phyloP scores from a whole-genome alignment of 2,888 invertebrate genomes.

The Seira sanloemensis region DNA sequence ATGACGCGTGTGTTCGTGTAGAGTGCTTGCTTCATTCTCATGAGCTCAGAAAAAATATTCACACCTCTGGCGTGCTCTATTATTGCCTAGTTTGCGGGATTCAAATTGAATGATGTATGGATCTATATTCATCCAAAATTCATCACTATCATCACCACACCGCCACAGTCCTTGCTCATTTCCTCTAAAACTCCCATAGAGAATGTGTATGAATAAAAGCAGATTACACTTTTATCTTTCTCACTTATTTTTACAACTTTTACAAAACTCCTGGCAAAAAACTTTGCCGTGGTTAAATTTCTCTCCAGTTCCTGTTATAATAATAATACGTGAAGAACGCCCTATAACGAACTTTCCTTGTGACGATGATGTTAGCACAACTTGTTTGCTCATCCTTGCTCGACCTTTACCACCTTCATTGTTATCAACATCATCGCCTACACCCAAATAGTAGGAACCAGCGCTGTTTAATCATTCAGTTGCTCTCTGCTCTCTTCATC shows the following conservation, averaged over 20 bases:
- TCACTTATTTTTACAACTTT: background rate
- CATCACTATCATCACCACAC: background rate
- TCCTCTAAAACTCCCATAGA: background rate
- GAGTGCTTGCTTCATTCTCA: background rate
- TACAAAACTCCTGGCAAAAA: background rate
- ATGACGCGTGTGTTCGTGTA: background rate
- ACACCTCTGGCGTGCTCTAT: conserved; percentile 20
- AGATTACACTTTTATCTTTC: background rate
- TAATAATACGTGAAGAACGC: background rate
- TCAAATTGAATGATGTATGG: conserved; percentile 25
- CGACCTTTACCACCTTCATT: background rate
- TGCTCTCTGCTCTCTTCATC: background rate
- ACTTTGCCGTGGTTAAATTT: background rate
- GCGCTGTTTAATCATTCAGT: conserved; percentile 47
- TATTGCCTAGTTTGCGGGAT: conserved; percentile 37
- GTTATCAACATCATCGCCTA: background rate
- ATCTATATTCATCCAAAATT: background rate
- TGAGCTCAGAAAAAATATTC: conserved; percentile 20
- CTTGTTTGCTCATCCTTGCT: background rate
- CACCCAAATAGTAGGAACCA: background rate
- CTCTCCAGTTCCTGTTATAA: background rate
- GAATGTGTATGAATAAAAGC: too few relatives aligned
- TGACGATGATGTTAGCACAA: background rate
- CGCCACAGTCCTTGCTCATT: background rate
- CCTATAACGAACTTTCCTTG: background rate